These are phyloP conservation scores for Scopus umbretta DNA, from an alignment of 2,113 vertebrate genomes.

Conservation along the genomic window DNA sequence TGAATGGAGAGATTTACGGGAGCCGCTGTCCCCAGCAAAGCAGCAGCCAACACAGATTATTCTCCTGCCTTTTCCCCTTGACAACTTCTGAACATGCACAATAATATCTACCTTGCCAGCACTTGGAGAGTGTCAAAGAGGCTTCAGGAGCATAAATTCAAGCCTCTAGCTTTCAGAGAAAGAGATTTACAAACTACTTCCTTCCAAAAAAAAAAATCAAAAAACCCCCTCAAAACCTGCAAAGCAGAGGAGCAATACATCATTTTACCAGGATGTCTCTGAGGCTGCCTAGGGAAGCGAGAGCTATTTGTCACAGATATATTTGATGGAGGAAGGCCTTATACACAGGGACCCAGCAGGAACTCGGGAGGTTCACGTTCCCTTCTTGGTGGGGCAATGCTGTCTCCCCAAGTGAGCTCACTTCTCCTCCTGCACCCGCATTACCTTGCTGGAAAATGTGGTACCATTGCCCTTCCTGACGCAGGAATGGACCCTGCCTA, in stretches of 20 bases:
- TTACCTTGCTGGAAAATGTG: not conserved
- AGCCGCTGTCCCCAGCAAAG: not conserved
- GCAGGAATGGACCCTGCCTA: not conserved
- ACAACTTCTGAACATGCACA: not conserved
- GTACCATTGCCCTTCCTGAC: rapidly evolving
- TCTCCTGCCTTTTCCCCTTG: not conserved
- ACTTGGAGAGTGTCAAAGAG: not conserved
- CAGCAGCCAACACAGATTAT: not conserved
- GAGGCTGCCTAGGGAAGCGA: not conserved
- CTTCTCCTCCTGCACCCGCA: not conserved
- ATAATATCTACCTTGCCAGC: conserved; percentile 21
- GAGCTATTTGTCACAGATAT: not conserved
- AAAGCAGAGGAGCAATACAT: not conserved
- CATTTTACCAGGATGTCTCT: not conserved
- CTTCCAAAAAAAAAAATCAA: not conserved
- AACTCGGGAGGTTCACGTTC: not conserved
- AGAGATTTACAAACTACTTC: conserved; percentile 20
- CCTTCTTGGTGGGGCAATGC: not conserved
- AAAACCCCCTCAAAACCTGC: not conserved
- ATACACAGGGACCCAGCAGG: not conserved
- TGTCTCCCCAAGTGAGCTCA: not conserved
- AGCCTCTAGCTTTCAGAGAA: not conserved
- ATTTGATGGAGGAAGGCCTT: not conserved
- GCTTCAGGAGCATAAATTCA: conserved; percentile 28
- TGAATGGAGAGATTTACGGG: conserved; percentile 47